These are phyloP conservation scores for Zaprionus lineosus DNA, from an alignment of 2,888 invertebrate species.

Conservation along the genomic window DNA sequence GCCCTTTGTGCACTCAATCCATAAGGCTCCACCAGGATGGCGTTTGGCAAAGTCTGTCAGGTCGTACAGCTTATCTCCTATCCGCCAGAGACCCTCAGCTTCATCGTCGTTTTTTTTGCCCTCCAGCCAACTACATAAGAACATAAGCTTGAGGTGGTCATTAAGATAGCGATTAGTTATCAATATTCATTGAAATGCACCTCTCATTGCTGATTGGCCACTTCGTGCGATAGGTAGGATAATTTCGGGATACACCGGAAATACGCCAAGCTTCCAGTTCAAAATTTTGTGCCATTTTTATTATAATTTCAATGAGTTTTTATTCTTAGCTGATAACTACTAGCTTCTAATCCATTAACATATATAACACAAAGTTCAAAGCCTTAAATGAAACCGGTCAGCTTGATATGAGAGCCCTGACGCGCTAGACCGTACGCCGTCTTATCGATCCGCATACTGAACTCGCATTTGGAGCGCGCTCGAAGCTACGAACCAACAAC, in stretches of 20 bases:
- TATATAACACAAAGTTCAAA: slow-evolving; percentile 37
- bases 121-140: slow-evolving; percentile 84
- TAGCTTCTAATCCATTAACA: no score
- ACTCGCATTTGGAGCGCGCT: slow-evolving; percentile 31
- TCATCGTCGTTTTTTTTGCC: slow-evolving; percentile 87
- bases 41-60: slow-evolving; percentile 88
- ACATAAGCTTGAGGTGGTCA: not conserved
- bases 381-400: slow-evolving; percentile 34
- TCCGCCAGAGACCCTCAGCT: slow-evolving; percentile 89
- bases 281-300: slow-evolving; percentile 53
- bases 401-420: not conserved
- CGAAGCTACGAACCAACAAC: slow-evolving; percentile 22
- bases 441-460: slow-evolving; percentile 36
- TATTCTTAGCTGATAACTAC: no score
- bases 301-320: no score
- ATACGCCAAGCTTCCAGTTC: slow-evolving; percentile 66
- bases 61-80: slow-evolving; percentile 91
- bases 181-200: slow-evolving; percentile 49
- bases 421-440: slow-evolving; percentile 31
- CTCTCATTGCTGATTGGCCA: slow-evolving; percentile 58
- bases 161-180: not conserved
- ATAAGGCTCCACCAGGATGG: slow-evolving; percentile 93
- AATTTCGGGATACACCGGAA: slow-evolving; percentile 76
- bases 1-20: slow-evolving; percentile 88
- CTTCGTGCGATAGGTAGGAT: slow-evolving; percentile 76